Conservation (phyloP, 1,140 invertebrate species). For the Lasioglossum baleicum region DNA sequence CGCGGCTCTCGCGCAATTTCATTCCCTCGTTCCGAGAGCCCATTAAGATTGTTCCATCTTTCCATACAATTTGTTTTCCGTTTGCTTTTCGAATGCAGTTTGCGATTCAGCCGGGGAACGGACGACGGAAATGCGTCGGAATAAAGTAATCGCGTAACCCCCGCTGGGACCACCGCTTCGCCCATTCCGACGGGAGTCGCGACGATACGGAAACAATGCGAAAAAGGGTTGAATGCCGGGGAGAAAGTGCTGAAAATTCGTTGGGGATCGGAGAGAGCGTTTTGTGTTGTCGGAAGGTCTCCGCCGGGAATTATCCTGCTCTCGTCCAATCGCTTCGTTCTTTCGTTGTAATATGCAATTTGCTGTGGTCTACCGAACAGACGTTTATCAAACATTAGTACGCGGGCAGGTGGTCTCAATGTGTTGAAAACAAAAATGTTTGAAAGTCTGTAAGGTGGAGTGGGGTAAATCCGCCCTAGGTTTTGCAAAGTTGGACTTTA, state of each 20-base stretch:
- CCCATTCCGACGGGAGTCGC: neutral
- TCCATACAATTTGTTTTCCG: slow-evolving; percentile 64
- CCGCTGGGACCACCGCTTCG: neutral
- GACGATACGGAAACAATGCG: neutral
- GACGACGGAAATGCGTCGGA: slow-evolving; percentile 30
- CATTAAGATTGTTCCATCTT: slow-evolving; percentile 62
- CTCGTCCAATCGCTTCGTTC: too few relatives aligned
- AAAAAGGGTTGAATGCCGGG: neutral
- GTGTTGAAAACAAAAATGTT: too few relatives aligned
- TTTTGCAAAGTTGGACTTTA: too few relatives aligned
- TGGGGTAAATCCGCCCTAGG: too few relatives aligned
- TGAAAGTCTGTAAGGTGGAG: too few relatives aligned
- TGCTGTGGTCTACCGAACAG: too few relatives aligned
- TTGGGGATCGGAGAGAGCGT: neutral
- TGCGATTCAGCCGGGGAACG: slow-evolving; percentile 32
- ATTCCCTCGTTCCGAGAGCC: slow-evolving; percentile 40
- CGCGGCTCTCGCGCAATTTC: slow-evolving; percentile 39
- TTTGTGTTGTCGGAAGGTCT: too few relatives aligned
- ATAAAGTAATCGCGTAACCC: slow-evolving; percentile 47
- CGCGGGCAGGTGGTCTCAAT: too few relatives aligned
- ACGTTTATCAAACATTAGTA: too few relatives aligned
- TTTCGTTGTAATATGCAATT: too few relatives aligned
- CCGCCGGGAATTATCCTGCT: neutral
- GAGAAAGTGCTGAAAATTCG: neutral
- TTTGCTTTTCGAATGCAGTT: slow-evolving; percentile 37